Conservation (phyloP, 2,888 invertebrate genomes). For the Acrocera orbiculus region DNA sequence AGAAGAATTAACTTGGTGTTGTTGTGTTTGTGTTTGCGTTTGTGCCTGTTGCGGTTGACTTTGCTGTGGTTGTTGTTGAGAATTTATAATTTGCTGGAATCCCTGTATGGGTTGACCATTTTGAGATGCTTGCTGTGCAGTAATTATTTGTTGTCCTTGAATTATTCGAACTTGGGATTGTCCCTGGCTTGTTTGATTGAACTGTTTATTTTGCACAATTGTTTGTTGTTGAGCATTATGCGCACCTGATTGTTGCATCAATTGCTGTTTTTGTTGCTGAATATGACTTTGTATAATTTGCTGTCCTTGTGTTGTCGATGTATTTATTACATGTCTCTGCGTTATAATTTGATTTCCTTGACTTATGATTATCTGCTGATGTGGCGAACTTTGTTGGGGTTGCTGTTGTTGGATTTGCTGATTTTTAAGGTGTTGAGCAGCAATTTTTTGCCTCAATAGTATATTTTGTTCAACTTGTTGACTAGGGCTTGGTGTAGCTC, state of each 20-base stretch:
- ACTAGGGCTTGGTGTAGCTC: slow-evolving; percentile 26
- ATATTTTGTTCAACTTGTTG: slow-evolving; percentile 22
- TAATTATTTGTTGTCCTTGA: slow-evolving; percentile 16
- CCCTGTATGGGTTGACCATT: slow-evolving; percentile 13
- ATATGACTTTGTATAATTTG: slow-evolving; percentile 31
- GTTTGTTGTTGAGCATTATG: slow-evolving; percentile 22
- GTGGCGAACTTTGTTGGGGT: slow-evolving; percentile 14
- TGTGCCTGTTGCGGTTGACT: slow-evolving; percentile 13
- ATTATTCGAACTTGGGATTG: slow-evolving; percentile 15
- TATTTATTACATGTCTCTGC: slow-evolving; percentile 28
- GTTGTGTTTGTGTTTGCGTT: slow-evolving; percentile 12
- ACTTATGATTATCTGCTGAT: slow-evolving; percentile 15
- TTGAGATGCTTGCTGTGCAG: slow-evolving; percentile 9
- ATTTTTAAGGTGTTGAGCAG: slow-evolving; percentile 22
- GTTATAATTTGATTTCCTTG: slow-evolving; percentile 23
- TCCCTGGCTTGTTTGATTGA: slow-evolving; percentile 1
- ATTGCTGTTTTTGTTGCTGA: slow-evolving; percentile 21
- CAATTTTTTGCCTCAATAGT: slow-evolving; percentile 25
- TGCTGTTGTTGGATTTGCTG: slow-evolving; percentile 17
- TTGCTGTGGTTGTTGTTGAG: slow-evolving; percentile 12
- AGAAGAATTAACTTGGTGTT: slow-evolving; percentile 16
- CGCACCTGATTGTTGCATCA: slow-evolving; percentile 18
- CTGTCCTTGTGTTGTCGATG: slow-evolving; percentile 29
- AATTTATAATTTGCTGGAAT: slow-evolving; percentile 10
- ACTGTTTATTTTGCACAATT: slow-evolving; percentile 10